Conservation (phyloP, 2,888 invertebrate species). For the Sympetrum striolatum region DNA sequence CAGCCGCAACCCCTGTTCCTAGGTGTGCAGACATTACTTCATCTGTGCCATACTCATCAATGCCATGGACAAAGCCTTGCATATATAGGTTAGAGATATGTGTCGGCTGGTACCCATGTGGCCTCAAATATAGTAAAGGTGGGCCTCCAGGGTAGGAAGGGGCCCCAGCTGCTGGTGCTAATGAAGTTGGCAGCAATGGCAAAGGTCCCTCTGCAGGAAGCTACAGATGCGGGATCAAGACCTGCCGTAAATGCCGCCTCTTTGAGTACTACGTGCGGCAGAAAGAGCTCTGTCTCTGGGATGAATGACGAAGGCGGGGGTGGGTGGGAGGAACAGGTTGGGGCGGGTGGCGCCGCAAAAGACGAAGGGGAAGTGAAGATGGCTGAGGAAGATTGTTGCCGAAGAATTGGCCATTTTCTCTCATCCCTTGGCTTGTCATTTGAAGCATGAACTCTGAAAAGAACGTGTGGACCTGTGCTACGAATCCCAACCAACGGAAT, state of each 20-base stretch:
- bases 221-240: slow-evolving; percentile 95
- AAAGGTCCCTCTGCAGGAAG: slow-evolving; percentile 69
- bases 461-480: not conserved
- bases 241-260: slow-evolving; percentile 87
- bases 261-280: slow-evolving; percentile 86
- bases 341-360: not conserved
- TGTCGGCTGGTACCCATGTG: slow-evolving; percentile 96
- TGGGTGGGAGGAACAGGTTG: not conserved
- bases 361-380: not conserved
- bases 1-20: slow-evolving; percentile 53
- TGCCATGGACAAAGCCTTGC: slow-evolving; percentile 65
- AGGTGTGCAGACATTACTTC: slow-evolving; percentile 39
- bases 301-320: slow-evolving; percentile 66
- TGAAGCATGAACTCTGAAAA: not conserved
- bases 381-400: not conserved
- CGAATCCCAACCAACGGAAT: not conserved
- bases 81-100: slow-evolving; percentile 86
- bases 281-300: slow-evolving; percentile 83
- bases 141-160: slow-evolving; percentile 59
- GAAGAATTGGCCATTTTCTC: not conserved
- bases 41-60: slow-evolving; percentile 3
- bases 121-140: slow-evolving; percentile 91
- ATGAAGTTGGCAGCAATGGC: slow-evolving; percentile 54
- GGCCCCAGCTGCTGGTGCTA: not conserved
- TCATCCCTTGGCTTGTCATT: not conserved